These are phyloP conservation scores for Periplaneta americana DNA, from an alignment of 1,140 invertebrate genomes.

Conservation along the genomic window DNA sequence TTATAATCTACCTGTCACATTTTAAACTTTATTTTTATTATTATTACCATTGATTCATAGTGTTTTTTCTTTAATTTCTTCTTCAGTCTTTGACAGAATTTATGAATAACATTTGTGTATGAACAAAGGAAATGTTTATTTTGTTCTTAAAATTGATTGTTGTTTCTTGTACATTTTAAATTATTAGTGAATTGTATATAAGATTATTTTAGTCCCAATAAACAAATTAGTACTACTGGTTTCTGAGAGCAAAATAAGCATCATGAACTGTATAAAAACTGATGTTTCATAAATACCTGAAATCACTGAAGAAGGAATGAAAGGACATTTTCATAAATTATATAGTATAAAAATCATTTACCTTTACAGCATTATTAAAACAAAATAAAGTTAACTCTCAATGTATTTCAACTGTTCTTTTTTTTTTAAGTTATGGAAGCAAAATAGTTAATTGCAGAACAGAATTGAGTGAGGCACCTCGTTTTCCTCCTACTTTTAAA, in stretches of 20 bases:
- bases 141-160: background rate
- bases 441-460: no score
- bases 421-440: no score
- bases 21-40: background rate
- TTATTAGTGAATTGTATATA: background rate
- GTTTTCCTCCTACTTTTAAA: no score
- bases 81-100: background rate
- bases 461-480: no score
- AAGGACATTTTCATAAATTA: background rate
- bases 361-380: background rate
- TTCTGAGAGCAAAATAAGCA: background rate
- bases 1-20: background rate
- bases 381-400: background rate
- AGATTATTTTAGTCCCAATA: background rate
- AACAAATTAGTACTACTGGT: background rate
- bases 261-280: background rate
- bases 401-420: background rate
- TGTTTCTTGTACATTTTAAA: background rate
- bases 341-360: background rate
- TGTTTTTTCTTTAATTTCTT: background rate
- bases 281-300: background rate
- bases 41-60: background rate
- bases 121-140: background rate
- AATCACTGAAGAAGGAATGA: background rate
- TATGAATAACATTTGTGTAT: background rate